Evolutionary conservation across 2,888 invertebrate genomes (phyloP).

Genomic region (Cremastinae sp.): DNA sequence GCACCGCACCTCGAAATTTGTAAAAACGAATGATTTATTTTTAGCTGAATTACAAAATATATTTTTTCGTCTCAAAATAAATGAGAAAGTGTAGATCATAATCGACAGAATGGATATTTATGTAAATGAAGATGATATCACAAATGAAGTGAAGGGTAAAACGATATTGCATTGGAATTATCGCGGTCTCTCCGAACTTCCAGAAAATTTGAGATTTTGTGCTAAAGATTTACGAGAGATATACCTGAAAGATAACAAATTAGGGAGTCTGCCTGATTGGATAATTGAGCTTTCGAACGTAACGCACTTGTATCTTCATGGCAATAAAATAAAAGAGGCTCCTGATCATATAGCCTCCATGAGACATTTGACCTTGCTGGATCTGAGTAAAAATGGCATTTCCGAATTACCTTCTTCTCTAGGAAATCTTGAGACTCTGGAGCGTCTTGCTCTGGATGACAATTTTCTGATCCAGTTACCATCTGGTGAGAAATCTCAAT

Average conservation of each 20-base stretch:
- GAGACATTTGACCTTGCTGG: constrained; percentile 70
- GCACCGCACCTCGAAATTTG: too few species aligned
- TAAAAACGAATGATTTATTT: not conserved
- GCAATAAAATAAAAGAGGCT: constrained; percentile 71
- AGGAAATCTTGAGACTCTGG: constrained; percentile 68
- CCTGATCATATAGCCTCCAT: constrained; percentile 70
- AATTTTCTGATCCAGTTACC: constrained; percentile 71
- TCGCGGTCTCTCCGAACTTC: constrained; percentile 74
- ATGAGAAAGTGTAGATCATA: not conserved
- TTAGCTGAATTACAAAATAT: not conserved
- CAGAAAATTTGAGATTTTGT: constrained; percentile 71
- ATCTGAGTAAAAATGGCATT: constrained; percentile 73
- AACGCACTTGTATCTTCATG: constrained; percentile 75
- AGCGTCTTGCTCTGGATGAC: constrained; percentile 68
- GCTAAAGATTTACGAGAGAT: constrained; percentile 76
- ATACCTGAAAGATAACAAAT: constrained; percentile 78
- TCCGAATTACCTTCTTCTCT: constrained; percentile 66
- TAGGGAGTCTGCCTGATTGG: constrained; percentile 73
- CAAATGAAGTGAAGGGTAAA: constrained; percentile 75
- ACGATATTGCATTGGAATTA: constrained; percentile 79
- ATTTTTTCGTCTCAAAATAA: not conserved
- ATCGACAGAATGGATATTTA: constrained; percentile 6
- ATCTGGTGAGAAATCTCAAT: constrained; percentile 64
- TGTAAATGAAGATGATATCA: constrained; percentile 70
- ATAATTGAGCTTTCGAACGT: constrained; percentile 72